A percentile compares a stretch with the other conserved stretches of the same genome.
Conservation (phyloP, 92 coral and sea anemone genomes). For the Palythoa grandis region DNA sequence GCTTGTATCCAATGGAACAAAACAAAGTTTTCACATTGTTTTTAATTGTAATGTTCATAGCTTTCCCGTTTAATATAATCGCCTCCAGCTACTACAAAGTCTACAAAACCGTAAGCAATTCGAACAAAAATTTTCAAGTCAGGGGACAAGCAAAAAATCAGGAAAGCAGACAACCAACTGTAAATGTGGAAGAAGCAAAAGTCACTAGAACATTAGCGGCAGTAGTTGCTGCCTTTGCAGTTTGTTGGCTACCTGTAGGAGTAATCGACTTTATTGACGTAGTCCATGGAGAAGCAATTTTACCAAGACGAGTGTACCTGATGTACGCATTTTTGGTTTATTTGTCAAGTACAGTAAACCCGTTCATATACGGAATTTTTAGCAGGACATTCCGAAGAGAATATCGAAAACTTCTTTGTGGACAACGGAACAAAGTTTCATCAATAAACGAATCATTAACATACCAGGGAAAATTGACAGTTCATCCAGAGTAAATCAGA, state of each 20-base stretch:
- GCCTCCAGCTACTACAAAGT: constrained; percentile 49
- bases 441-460: constrained; percentile 21
- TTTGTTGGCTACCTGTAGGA: constrained; percentile 76
- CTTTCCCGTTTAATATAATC: constrained; percentile 39
- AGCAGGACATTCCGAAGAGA: constrained; percentile 72
- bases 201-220: constrained; percentile 71
- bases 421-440: constrained; percentile 1
- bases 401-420: constrained; percentile 36
- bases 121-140: constrained; percentile 40
- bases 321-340: constrained; percentile 65
- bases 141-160: constrained; percentile 24
- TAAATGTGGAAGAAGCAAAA: constrained; percentile 70
- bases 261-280: constrained; percentile 65
- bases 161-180: constrained; percentile 40
- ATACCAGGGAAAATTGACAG: not conserved
- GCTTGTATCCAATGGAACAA: constrained; percentile 43
- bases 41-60: constrained; percentile 15
- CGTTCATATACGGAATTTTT: constrained; percentile 74
- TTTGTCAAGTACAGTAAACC: constrained; percentile 63
- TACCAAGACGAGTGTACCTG: constrained; percentile 63
- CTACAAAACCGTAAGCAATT: constrained; percentile 36
- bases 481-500: not conserved
- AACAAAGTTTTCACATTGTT: constrained; percentile 38
- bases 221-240: constrained; percentile 67
- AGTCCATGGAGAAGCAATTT: constrained; percentile 48